phyloP scores from a whole-genome alignment of 2,888 invertebrate species.

The Polydrusus pterygomalis region DNA sequence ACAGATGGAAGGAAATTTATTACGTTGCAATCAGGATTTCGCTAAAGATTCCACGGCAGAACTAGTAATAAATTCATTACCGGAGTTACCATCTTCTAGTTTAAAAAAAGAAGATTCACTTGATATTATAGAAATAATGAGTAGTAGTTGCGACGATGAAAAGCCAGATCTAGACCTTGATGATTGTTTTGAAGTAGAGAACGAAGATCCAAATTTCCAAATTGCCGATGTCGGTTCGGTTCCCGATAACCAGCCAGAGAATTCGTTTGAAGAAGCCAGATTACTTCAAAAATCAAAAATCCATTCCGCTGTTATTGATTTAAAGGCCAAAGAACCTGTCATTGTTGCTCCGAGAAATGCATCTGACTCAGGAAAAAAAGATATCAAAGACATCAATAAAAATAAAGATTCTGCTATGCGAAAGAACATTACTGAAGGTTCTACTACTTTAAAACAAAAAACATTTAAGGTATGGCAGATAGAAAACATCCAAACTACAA shows the following conservation, averaged over 20 bases:
- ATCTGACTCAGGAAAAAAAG: not conserved
- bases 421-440: not conserved
- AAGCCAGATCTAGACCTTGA: not conserved
- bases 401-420: not conserved
- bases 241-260: not conserved
- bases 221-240: not conserved
- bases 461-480: not conserved
- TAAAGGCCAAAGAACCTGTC: not conserved
- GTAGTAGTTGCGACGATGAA: not conserved
- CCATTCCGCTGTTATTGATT: not conserved
- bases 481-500: not conserved
- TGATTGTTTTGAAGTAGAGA: not conserved
- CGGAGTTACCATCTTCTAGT: no score
- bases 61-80: no score
- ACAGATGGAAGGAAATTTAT: no score
- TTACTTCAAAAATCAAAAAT: not conserved
- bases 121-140: conserved; percentile 7
- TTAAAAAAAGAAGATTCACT: not conserved
- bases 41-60: no score
- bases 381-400: not conserved
- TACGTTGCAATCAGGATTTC: no score
- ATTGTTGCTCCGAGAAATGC: not conserved
- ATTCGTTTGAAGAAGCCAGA: no score
- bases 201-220: not conserved
- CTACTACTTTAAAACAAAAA: not conserved